These are phyloP conservation scores for Agelas oroides DNA, from an alignment of 37 sponge, comb jelly and placozoan species.

Conservation along the genomic window DNA sequence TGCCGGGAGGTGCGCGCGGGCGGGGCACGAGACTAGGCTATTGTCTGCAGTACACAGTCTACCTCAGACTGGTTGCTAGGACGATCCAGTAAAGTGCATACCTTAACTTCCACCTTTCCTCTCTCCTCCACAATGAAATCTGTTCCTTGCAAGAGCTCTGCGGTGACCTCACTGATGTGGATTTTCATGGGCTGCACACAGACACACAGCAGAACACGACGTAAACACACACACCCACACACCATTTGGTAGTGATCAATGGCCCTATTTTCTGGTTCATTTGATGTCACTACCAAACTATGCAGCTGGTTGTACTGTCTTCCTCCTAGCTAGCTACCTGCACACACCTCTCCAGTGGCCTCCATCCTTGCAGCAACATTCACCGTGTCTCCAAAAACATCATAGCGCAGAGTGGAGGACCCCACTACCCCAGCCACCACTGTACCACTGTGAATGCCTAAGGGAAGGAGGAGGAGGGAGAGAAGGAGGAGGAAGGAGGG, in stretches of 20 bases:
- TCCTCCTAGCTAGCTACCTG: no score
- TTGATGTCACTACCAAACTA: no score
- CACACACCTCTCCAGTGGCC: constrained; percentile 59
- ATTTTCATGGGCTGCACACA: constrained; percentile 57
- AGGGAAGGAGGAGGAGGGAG: not conserved
- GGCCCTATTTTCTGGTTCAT: no score
- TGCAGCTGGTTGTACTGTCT: no score
- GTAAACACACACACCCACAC: no score
- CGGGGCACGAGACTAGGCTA: no score
- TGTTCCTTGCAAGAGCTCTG: constrained; percentile 39
- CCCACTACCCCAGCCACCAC: constrained; percentile 76
- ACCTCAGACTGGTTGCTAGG: no score
- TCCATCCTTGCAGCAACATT: constrained; percentile 74
- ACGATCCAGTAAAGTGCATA: no score
- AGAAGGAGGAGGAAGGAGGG: not conserved
- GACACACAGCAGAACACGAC: no score
- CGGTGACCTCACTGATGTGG: constrained; percentile 67
- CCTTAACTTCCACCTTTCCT: constrained; percentile 63
- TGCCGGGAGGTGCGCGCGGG: no score
- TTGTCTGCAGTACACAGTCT: no score
- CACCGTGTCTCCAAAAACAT: constrained; percentile 75
- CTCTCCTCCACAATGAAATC: constrained; percentile 44
- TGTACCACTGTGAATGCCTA: constrained; percentile 72
- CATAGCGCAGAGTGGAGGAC: constrained; percentile 41
- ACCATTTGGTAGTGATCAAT: no score